Evolutionary conservation across 1,140 invertebrate species (phyloP).

Genomic region (Heliconius nattereri): DNA sequence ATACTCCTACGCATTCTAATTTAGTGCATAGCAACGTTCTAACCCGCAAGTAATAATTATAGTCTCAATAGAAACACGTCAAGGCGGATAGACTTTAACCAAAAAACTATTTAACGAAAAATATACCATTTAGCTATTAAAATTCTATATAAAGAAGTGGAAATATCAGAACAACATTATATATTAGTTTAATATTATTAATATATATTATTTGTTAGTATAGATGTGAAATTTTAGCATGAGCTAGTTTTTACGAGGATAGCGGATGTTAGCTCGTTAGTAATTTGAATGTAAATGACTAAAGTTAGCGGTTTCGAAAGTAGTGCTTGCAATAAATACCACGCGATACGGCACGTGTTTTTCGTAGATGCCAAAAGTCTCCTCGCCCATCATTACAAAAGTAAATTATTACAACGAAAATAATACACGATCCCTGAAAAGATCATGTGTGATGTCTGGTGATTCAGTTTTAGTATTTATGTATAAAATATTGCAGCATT

Average conservation of each 20-base stretch:
- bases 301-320: constrained; percentile 22
- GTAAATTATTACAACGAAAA: constrained; percentile 23
- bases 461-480: neutral
- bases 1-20: constrained; percentile 38
- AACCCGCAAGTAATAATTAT: neutral
- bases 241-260: constrained; percentile 7
- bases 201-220: neutral
- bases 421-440: constrained; percentile 9
- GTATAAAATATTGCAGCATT: neutral
- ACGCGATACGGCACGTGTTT: constrained; percentile 28
- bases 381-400: constrained; percentile 22
- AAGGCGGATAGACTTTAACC: neutral
- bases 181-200: no score
- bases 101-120: neutral
- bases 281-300: constrained; percentile 5
- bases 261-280: neutral
- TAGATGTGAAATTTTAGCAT: constrained; percentile 9
- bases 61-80: neutral
- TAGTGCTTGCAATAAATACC: constrained; percentile 16
- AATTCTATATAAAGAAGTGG: neutral
- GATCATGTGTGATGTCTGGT: neutral
- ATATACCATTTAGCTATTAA: neutral
- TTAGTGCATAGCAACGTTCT: constrained; percentile 32
- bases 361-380: constrained; percentile 21
- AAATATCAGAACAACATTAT: no score